Evolutionary conservation across 2,888 invertebrate genomes (phyloP), one percentile per base, ranked within the genome.

Genomic region (Eudemis profundana): DNA sequence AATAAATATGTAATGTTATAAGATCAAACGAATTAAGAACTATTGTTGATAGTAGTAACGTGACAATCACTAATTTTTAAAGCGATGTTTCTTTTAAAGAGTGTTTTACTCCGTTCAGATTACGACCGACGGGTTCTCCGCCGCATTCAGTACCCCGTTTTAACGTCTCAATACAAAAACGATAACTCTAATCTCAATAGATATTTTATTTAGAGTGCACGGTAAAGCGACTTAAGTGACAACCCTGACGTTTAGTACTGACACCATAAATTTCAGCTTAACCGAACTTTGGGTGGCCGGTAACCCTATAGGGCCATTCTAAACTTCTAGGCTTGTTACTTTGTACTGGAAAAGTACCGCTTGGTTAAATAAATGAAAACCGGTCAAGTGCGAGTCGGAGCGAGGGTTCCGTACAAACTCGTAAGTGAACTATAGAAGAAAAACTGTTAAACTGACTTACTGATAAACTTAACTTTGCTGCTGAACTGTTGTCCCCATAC

Each of bases 141-240:
- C n/a, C 36, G 2, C 17, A 1, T 57, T 50, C 23, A n/a, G 0
- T 59, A 23, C 57, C 21, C 42, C 65, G 14, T 53, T 27, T 15
- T 53, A 61, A 69, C 69, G 60, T 69, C 69, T 69, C 61, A 69
- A 69, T 69, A 69, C 54, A 50, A 66, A 46, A 53, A 56, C 65
- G 51, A 67, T 68, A 65, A 59, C 49, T 69, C 57, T 65, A 60
- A 65, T 65, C 65, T 65, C 29, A 59, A 44, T 64, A 60, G 53
- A 57, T 64, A 64, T 60, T 65, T 65, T 65, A 65, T 65, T 60
- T 59, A 49, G 17, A 60, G 54, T 19, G 50, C 36, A 36, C 46
- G 63, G 40, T 29, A 40, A 65, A 60, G 21, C 51, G 51, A 59
- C 65, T 40, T 38, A 65, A 60, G 65, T 65, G 65, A 60, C 60